phyloP scores from a whole-genome alignment of 2,113 vertebrate genomes.

The Elachura formosa region DNA sequence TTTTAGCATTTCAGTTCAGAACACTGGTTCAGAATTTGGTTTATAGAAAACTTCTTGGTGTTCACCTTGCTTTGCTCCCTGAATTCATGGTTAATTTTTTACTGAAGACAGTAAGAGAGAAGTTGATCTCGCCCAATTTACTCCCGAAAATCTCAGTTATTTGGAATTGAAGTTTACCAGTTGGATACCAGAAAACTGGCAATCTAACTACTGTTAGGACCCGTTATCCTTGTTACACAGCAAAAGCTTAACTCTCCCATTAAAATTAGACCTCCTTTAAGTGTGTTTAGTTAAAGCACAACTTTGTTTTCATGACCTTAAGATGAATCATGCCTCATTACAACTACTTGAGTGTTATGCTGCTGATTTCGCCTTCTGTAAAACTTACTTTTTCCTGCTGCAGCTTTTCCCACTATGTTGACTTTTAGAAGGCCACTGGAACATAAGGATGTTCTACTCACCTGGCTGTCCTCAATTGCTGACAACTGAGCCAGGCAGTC shows the following conservation, averaged over 20 bases:
- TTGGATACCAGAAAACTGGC: background rate
- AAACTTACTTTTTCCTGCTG: background rate
- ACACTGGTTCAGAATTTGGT: background rate
- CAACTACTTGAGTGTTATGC: fast-evolving
- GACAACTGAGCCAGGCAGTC: background rate
- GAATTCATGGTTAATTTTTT: background rate
- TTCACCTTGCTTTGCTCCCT: background rate
- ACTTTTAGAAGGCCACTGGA: background rate
- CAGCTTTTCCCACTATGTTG: background rate
- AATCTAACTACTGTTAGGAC: background rate
- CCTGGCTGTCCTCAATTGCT: background rate
- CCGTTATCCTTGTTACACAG: background rate
- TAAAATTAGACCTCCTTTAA: background rate
- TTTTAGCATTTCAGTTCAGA: background rate
- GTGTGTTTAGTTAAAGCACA: background rate
- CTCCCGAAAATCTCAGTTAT: background rate
- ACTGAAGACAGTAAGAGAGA: fast-evolving
- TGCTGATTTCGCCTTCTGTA: background rate
- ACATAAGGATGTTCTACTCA: background rate
- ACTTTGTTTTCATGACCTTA: background rate
- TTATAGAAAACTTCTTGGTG: background rate
- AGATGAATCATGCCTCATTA: background rate
- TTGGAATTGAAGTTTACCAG: background rate
- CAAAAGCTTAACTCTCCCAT: background rate
- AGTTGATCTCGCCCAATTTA: background rate